Base-by-base conservation (phyloP, 2,113 vertebrate species). In the Ctenomys sociabilis region DNA sequence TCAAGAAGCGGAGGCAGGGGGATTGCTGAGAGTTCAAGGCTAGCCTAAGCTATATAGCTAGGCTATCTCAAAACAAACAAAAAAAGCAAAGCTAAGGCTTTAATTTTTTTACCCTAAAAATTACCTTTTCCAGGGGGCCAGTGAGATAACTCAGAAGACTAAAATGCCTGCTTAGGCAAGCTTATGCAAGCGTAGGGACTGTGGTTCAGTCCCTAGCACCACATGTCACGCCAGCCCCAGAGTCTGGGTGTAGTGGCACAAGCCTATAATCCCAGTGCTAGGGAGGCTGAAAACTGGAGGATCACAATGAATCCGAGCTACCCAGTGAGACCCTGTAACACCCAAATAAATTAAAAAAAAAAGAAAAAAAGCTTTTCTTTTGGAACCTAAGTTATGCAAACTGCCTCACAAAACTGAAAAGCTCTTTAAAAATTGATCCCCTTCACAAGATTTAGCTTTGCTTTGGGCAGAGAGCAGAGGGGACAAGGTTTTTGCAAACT, bases 381-480 rank as follows among this genome's bases (percentile, higher is more conserved):
- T 72, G 16, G 32, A 88, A 86, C 24, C 17, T 12, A 37, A 73
- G 10, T 75, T 21, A 28, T 61, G 2, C 75, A 16, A 1, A 28
- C 24, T 12, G 12, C 37, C 70, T 80, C 26, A 70, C 77, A 70
- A 83, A 89, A 49, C 7, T 30, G 35, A 54, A 37, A 85, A 37
- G 73, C 35, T 11, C 7, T 49, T 52, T 80, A 52, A 52, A 32
- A 49, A 32, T 32, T 12, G 28, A 17, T 19, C 59, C 4, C 5
- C 45, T 24, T 37, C 32, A 35, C 66, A 32, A 70, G 26, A 0
- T 45, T 40, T 72, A 54, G 5, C 54, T 68, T 91, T 37, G 52
- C 32, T 9, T 3, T 7, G 3, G 19, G 3, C 35, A 11, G 11
- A 43, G 0, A 43, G 0, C 5, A 40, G 7, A 7, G 35, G 24